phyloP scores from a whole-genome alignment of 2,797 vertebrate genomes.

The Poecile montanus region DNA sequence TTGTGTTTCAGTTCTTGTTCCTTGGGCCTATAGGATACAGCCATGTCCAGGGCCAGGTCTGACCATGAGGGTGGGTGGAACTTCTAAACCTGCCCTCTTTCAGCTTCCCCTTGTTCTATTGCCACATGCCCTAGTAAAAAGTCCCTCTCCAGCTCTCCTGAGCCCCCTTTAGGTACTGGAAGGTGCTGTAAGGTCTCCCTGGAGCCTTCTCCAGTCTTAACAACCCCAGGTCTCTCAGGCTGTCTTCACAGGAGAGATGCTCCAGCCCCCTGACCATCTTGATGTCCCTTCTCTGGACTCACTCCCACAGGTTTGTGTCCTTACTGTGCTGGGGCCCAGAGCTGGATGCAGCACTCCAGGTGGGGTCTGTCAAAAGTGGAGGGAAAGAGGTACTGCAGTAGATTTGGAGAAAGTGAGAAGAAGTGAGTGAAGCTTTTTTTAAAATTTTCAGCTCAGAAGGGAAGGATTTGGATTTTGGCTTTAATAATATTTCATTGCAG shows the following conservation, averaged over 20 bases:
- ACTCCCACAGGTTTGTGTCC: rapidly evolving
- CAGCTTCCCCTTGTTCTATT: not conserved
- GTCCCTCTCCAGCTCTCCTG: not conserved
- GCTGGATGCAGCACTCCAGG: not conserved
- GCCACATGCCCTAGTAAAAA: not conserved
- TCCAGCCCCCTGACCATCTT: not conserved
- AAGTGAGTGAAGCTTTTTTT: not conserved
- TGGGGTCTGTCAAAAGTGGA: not conserved
- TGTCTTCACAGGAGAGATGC: not conserved
- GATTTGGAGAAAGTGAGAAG: not conserved
- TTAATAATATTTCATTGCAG: not conserved
- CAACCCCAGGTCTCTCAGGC: not conserved
- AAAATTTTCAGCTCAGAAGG: not conserved
- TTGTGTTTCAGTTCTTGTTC: not conserved
- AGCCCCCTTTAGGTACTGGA: not conserved
- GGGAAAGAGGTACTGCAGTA: not conserved
- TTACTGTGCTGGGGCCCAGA: not conserved
- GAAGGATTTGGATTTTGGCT: not conserved
- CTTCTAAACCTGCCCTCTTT: not conserved
- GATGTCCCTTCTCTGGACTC: not conserved
- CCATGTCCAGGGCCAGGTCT: not conserved
- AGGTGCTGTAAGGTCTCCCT: not conserved
- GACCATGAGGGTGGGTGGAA: not conserved
- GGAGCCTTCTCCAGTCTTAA: not conserved
- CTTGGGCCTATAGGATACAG: rapidly evolving